A percentile compares a stretch with the other conserved stretches of the same genome.
Evolutionary conservation across 2,797 vertebrate species (phyloP).

Genomic region (Taeniopygia guttata): DNA sequence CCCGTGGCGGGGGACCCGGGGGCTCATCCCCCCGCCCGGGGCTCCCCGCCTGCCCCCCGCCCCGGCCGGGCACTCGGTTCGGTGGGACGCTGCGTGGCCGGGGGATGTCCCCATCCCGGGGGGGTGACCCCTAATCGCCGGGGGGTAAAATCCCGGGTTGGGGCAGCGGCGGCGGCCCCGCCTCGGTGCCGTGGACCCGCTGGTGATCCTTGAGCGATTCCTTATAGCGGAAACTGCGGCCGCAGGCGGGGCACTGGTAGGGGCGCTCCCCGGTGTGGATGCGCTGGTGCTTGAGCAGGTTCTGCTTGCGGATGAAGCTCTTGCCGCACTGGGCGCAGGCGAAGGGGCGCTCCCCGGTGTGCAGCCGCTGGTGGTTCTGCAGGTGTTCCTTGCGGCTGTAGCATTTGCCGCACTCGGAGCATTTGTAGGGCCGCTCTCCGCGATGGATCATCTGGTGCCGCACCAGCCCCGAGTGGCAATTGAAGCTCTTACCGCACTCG

Average conservation of each 20-base stretch:
- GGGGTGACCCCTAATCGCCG: constrained; percentile 27
- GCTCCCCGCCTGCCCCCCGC: background rate
- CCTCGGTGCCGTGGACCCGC: constrained; percentile 59
- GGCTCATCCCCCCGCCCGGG: background rate
- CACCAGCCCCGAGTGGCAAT: constrained; percentile 77
- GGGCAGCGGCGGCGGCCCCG: constrained; percentile 11
- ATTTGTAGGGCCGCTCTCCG: constrained; percentile 77
- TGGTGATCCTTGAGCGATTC: constrained; percentile 78
- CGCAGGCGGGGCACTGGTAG: constrained; percentile 76
- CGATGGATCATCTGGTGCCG: constrained; percentile 79
- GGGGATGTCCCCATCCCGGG: background rate
- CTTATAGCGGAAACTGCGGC: constrained; percentile 78
- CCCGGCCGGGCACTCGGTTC: background rate
- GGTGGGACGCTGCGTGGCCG: background rate
- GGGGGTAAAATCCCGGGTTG: constrained; percentile 42
- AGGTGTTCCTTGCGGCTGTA: constrained; percentile 79
- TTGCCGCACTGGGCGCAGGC: constrained; percentile 77
- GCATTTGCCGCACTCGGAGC: constrained; percentile 75
- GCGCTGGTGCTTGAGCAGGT: constrained; percentile 78
- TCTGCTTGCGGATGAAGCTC: constrained; percentile 80
- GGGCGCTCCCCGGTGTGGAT: constrained; percentile 80
- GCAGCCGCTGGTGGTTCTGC: constrained; percentile 78
- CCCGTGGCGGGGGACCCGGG: background rate
- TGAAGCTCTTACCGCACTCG: constrained; percentile 78
- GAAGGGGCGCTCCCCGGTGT: constrained; percentile 76